Evolutionary conservation across 2,797 vertebrate species (phyloP).

Genomic region (Morelia viridis): DNA sequence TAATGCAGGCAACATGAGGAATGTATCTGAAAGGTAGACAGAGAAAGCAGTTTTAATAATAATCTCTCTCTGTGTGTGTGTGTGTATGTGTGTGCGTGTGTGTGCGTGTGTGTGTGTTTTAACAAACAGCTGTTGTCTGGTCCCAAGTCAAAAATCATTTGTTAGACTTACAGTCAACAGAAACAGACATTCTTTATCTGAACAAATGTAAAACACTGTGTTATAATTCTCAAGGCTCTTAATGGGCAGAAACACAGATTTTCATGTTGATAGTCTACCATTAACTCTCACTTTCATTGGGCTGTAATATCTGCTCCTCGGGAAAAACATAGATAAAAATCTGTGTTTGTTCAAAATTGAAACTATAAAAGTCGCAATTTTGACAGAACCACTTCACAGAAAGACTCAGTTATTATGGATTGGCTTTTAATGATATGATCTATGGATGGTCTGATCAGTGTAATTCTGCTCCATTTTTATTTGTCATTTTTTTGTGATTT

Average conservation of each 20-base stretch:
- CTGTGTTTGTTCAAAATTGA: background rate
- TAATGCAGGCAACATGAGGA: constrained; percentile 17
- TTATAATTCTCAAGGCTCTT: constrained; percentile 51
- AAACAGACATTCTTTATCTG: constrained; percentile 53
- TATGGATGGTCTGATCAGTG: background rate
- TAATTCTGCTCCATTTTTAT: background rate
- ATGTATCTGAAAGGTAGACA: background rate
- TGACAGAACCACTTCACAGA: background rate
- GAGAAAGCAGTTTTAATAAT: constrained; percentile 34
- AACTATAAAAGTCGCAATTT: background rate
- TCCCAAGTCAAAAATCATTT: constrained; percentile 53
- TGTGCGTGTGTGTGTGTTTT: background rate
- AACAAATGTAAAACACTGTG: constrained; percentile 41
- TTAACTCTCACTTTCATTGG: constrained; percentile 50
- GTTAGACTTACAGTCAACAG: constrained; percentile 52
- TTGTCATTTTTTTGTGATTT: background rate
- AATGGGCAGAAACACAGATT: constrained; percentile 56
- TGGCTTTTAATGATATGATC: background rate
- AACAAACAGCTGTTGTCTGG: constrained; percentile 2
- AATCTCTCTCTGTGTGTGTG: background rate
- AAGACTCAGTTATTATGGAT: background rate
- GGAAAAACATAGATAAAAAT: background rate
- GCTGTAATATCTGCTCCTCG: constrained; percentile 12
- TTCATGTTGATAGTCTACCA: constrained; percentile 43
- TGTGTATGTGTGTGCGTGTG: too few relatives aligned